Conservation (phyloP, 92 coral and sea anemone species). For the Ricordea florida region DNA sequence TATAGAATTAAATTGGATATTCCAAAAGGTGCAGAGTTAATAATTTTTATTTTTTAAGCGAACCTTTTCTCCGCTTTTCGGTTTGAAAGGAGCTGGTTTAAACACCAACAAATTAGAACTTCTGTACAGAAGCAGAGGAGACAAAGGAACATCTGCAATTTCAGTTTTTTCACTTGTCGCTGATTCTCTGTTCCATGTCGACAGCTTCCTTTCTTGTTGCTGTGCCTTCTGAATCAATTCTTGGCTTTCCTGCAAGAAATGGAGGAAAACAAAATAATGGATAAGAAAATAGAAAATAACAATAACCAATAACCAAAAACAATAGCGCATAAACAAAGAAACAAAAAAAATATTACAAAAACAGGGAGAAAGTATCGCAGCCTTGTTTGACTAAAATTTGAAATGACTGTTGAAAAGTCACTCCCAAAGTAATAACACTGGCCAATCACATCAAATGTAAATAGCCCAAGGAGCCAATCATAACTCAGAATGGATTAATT, state of each 20-base stretch:
- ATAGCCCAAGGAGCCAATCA: too few relatives aligned
- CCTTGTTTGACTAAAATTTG: too few relatives aligned
- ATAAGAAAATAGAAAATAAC: not conserved
- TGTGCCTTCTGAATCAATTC: conserved; percentile 87
- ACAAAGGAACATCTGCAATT: conserved; percentile 62
- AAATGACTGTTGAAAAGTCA: too few relatives aligned
- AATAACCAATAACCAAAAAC: not conserved
- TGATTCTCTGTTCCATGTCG: conserved; percentile 57
- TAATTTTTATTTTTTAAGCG: too few relatives aligned
- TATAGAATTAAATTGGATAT: too few relatives aligned
- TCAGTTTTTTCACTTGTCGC: conserved; percentile 4
- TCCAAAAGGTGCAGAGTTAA: too few relatives aligned
- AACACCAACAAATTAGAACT: conserved; percentile 80
- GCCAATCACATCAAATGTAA: too few relatives aligned
- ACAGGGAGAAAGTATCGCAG: too few relatives aligned
- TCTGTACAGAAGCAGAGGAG: conserved; percentile 84
- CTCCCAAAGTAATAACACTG: too few relatives aligned
- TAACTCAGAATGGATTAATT: too few relatives aligned
- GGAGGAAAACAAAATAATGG: not conserved
- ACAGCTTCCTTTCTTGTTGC: conserved; percentile 74
- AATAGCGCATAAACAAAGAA: not conserved
- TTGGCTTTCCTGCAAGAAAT: conserved; percentile 74
- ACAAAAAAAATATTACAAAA: too few relatives aligned
- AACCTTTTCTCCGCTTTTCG: conserved; percentile 76
- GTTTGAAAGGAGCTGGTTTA: conserved; percentile 82